phyloP scores from a whole-genome alignment of 2,113 vertebrate species.

The Emydocephalus ijimae region DNA sequence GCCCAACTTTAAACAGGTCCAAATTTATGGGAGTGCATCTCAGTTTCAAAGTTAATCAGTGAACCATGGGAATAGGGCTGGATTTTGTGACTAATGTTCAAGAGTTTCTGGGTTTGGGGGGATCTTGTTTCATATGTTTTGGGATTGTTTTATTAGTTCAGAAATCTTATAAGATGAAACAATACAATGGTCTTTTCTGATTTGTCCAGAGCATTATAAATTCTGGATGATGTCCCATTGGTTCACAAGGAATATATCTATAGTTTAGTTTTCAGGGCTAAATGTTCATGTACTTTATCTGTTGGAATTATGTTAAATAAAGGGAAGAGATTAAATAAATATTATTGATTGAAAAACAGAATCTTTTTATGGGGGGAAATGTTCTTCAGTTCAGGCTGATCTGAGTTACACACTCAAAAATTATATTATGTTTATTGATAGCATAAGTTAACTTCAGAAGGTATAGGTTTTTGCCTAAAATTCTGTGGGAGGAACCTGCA shows the following conservation, averaged over 20 bases:
- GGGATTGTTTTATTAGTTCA: neutral
- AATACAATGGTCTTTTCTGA: neutral
- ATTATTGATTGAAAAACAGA: neutral
- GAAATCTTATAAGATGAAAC: neutral
- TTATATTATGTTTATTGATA: neutral
- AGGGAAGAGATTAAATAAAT: neutral
- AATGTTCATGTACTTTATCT: neutral
- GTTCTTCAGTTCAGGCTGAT: neutral
- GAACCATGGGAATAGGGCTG: neutral
- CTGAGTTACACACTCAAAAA: neutral
- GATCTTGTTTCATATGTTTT: neutral
- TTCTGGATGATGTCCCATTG: neutral
- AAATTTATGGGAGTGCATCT: neutral
- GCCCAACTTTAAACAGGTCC: neutral
- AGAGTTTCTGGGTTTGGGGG: neutral
- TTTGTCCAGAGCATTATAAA: neutral
- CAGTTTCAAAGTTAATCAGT: neutral
- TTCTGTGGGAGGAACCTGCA: neutral
- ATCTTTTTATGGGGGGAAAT: neutral
- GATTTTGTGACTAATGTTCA: neutral
- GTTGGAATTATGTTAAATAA: neutral
- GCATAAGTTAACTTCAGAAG: neutral
- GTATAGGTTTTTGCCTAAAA: neutral
- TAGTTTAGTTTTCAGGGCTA: neutral
- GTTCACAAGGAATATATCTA: neutral